Percentiles rank a stretch among this genome's conserved stretches.
phyloP scores from a whole-genome alignment of 2,797 vertebrate genomes.

The Myotis daubentonii region DNA sequence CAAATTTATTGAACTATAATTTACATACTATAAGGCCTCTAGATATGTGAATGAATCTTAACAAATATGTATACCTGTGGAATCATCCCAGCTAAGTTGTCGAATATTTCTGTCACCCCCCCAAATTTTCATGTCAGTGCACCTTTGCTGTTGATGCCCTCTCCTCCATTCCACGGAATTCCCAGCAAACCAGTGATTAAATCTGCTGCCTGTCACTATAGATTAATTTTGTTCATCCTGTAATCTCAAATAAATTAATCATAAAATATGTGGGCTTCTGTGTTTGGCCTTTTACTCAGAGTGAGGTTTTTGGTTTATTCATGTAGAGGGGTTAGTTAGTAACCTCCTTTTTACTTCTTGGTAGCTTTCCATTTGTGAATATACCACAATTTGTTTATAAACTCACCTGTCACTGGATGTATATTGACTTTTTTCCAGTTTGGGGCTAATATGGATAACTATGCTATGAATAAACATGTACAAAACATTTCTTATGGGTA shows the following conservation, averaged over 20 bases:
- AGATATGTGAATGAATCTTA: background rate
- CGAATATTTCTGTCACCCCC: background rate
- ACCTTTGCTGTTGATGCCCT: background rate
- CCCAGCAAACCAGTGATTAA: background rate
- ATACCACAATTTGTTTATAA: background rate
- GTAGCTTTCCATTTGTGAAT: background rate
- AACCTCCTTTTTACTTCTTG: background rate
- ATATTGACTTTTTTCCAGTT: background rate
- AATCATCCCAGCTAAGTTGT: background rate
- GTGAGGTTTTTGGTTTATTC: constrained; percentile 14
- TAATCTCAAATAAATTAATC: background rate
- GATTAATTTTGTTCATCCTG: background rate
- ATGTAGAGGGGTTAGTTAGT: background rate
- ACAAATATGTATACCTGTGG: background rate
- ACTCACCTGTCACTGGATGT: background rate
- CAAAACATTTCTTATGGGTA: background rate
- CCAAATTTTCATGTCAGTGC: background rate
- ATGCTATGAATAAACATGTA: background rate
- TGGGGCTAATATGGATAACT: background rate
- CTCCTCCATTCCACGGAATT: background rate
- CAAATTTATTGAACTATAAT: background rate
- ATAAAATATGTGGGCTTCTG: background rate
- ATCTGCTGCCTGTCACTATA: background rate
- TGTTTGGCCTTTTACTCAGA: background rate
- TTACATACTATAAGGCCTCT: background rate